A percentile compares a stretch with the other conserved stretches of the same genome.
These are phyloP conservation scores for Drosophila albomicans DNA, from an alignment of 1,140 invertebrate species.

Conservation along the genomic window DNA sequence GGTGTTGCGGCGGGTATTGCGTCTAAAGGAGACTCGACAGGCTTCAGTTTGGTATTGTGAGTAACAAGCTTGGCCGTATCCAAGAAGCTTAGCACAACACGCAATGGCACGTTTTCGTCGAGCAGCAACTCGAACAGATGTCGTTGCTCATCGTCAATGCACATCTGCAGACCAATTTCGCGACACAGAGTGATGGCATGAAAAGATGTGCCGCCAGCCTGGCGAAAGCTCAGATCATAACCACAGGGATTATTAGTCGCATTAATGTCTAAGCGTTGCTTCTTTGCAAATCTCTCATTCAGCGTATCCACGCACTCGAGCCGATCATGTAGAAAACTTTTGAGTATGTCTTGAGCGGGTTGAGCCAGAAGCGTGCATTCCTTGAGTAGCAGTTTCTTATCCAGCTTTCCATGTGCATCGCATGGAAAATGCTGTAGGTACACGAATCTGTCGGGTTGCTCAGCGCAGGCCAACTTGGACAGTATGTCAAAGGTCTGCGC, in stretches of 20 bases:
- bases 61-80: constrained; percentile 60
- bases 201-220: constrained; percentile 76
- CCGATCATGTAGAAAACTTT: constrained; percentile 64
- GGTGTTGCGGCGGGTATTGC: neutral
- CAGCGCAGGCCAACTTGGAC: constrained; percentile 56
- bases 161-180: constrained; percentile 67
- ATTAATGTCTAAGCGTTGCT: constrained; percentile 30
- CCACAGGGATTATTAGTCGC: constrained; percentile 13
- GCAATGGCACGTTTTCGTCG: constrained; percentile 53
- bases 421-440: constrained; percentile 84
- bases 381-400: constrained; percentile 55
- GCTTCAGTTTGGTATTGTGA: constrained; percentile 60
- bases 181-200: constrained; percentile 71
- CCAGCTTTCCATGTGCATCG: constrained; percentile 85
- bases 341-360: constrained; percentile 61
- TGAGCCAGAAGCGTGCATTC: constrained; percentile 58
- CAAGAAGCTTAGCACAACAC: constrained; percentile 49
- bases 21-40: constrained; percentile 25
- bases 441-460: constrained; percentile 84
- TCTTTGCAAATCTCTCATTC: constrained; percentile 31
- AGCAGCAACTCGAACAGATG: constrained; percentile 62
- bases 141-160: constrained; percentile 56
- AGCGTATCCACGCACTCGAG: constrained; percentile 56
- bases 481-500: constrained; percentile 67
- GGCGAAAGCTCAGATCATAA: constrained; percentile 58